phyloP scores from a whole-genome alignment of 2,797 vertebrate genomes.

The Coranthus polyacanthus region DNA sequence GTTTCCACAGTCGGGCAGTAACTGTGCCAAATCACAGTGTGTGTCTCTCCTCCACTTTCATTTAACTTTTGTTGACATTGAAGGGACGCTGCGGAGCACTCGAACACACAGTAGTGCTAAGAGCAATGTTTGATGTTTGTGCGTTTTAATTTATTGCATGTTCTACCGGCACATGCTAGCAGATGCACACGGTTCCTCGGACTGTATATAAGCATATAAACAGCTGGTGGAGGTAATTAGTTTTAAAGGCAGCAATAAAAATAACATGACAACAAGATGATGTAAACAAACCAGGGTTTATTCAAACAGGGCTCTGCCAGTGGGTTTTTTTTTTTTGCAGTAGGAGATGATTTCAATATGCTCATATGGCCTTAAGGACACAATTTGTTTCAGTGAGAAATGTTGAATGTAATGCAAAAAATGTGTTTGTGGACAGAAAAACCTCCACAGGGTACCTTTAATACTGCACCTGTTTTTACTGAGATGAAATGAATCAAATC shows the following conservation, averaged over 20 bases:
- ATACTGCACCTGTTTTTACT: conserved; percentile 24
- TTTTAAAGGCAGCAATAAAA: conserved; percentile 6
- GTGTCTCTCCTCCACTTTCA: conserved; percentile 23
- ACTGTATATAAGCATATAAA: not conserved
- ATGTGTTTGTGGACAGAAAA: conserved; percentile 22
- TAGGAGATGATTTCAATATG: conserved; percentile 16
- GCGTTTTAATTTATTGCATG: conserved; percentile 1
- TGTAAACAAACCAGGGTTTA: not conserved
- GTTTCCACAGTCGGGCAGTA: conserved; percentile 16
- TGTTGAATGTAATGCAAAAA: conserved; percentile 1
- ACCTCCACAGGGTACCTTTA: conserved; percentile 19
- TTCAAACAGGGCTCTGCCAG: conserved; percentile 5
- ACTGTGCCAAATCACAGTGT: conserved; percentile 34
- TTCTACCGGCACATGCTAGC: not conserved
- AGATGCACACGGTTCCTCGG: not conserved
- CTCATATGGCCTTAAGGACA: not conserved
- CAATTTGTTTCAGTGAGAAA: not conserved
- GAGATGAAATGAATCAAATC: conserved; percentile 15
- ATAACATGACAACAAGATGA: not conserved
- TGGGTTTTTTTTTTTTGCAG: not conserved
- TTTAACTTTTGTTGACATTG: conserved; percentile 16
- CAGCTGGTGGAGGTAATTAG: conserved; percentile 2
- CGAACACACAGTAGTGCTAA: not conserved
- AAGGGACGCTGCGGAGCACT: not conserved
- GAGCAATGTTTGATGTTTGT: not conserved